Evolutionary conservation across 92 coral and sea anemone species (phyloP), one percentile per base, ranked within the genome.

Genomic region (Palythoa grandis): DNA sequence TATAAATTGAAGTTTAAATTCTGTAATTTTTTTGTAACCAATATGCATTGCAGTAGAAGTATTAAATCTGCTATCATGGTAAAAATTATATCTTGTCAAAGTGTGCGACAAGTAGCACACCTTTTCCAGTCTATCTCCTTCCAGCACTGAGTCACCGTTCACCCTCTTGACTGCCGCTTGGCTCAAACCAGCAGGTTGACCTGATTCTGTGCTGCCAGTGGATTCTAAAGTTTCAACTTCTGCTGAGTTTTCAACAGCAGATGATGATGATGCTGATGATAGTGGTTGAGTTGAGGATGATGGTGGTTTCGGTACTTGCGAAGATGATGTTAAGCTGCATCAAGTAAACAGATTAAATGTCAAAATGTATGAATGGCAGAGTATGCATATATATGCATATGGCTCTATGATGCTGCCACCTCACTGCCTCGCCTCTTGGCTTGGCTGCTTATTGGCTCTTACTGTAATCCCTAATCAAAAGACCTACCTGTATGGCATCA

Each of bases 141-240:
- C 93, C 58, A 88, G 54, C 48, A 95, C 80, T 9, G 89, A 71
- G 37, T 94, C 97, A 60, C 89, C 97, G 75, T 71, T 87, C 40
- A 94, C 87, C 54, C 96, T 89, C 80, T 94, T 92, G 16, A 94
- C 89, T 2, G 96, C 92, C 53, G 92, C 89, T 60, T 29, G 63
- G 69, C 98, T 96, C 87, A 96, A 88, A 47, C 98, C 98, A 12
- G 98, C 91, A 47, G 98, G 98, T 68, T 90, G 92, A 12, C 86
- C 91, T 2, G 88, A 14, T 1, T 88, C 84, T 76, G 52, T 60
- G 57, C 50, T 9, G 38, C 54, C 92, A 29, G 85, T 72, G 47
- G 58, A 13, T 2, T 50, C 85, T 38, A 25, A 12, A 15, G 84
- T 2, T 16, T 82, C 68, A 54, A 86, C 35, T 43, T 69, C 72